phyloP scores from a whole-genome alignment of 2,797 vertebrate species.

The Gymnothorax javanicus region DNA sequence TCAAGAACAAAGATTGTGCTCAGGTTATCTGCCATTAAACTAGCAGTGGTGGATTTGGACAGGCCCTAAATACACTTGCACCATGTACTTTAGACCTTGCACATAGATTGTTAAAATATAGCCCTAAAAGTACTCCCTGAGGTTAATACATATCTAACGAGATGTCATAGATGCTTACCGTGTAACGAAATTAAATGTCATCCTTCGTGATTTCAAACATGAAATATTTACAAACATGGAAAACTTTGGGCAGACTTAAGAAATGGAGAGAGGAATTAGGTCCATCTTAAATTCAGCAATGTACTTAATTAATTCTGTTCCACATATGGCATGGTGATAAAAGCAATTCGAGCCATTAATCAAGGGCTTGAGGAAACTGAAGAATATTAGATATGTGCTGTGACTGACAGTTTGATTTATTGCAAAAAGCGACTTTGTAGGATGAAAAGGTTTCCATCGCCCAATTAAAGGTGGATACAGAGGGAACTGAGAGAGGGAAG shows the following conservation, averaged over 20 bases:
- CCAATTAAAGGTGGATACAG: slow-evolving; percentile 64
- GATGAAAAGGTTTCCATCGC: slow-evolving; percentile 58
- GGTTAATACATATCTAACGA: slow-evolving; percentile 51
- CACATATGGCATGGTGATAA: slow-evolving; percentile 73
- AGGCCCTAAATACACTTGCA: too few species aligned
- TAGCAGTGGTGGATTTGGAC: too few species aligned
- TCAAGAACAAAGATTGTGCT: too few species aligned
- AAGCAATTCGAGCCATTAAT: slow-evolving; percentile 77
- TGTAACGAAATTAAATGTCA: slow-evolving; percentile 64
- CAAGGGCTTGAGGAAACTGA: slow-evolving; percentile 67
- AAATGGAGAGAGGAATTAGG: slow-evolving; percentile 56
- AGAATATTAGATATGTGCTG: slow-evolving; percentile 66
- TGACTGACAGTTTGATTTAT: slow-evolving; percentile 79
- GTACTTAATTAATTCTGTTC: slow-evolving; percentile 80
- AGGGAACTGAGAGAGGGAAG: slow-evolving; percentile 11
- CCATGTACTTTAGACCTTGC: too few species aligned
- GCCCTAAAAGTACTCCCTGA: slow-evolving; percentile 38
- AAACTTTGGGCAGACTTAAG: slow-evolving; percentile 34
- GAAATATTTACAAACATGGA: slow-evolving; percentile 57
- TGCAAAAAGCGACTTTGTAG: slow-evolving; percentile 62
- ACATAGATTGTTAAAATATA: too few species aligned
- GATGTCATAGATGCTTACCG: slow-evolving; percentile 40
- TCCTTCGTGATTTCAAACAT: slow-evolving; percentile 53
- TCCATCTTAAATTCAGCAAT: slow-evolving; percentile 62
- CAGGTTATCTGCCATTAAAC: too few species aligned